phyloP scores from a whole-genome alignment of 2,797 vertebrate genomes.

The Bryconaethiops microstoma region DNA sequence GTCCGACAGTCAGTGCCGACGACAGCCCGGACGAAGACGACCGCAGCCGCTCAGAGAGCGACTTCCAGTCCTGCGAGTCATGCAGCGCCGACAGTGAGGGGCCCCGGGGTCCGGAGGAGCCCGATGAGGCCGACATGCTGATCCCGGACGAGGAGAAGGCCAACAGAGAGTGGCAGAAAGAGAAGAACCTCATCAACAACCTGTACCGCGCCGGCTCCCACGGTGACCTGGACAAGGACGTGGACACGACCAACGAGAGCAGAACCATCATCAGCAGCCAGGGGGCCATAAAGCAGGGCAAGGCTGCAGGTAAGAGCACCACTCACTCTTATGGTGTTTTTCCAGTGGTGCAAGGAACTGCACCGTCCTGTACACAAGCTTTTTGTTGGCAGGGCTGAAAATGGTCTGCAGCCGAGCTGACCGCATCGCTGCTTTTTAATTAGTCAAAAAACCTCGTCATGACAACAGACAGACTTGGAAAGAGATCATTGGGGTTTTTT shows the following conservation, averaged over 20 bases:
- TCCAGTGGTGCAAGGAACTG: too few species aligned
- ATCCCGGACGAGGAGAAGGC: slow-evolving; percentile 88
- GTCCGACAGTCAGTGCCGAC: slow-evolving; percentile 65
- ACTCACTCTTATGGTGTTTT: too few species aligned
- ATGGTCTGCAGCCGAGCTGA: too few species aligned
- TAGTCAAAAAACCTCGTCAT: too few species aligned
- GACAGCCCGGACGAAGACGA: slow-evolving; percentile 85
- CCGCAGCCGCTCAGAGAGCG: slow-evolving; percentile 86
- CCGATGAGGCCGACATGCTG: slow-evolving; percentile 90
- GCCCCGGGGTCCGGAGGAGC: slow-evolving; percentile 72
- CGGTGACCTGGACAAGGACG: slow-evolving; percentile 89
- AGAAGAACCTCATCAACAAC: slow-evolving; percentile 88
- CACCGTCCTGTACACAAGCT: too few species aligned
- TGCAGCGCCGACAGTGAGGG: slow-evolving; percentile 85
- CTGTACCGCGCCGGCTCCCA: slow-evolving; percentile 80
- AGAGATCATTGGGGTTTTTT: too few species aligned
- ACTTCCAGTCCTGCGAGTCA: slow-evolving; percentile 94
- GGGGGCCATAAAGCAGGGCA: slow-evolving; percentile 90
- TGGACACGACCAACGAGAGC: slow-evolving; percentile 79
- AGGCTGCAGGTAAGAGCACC: slow-evolving; percentile 81
- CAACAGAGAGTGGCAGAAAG: slow-evolving; percentile 90
- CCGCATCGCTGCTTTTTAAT: too few species aligned
- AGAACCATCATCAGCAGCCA: slow-evolving; percentile 85
- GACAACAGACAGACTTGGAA: too few species aligned
- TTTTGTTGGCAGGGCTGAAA: too few species aligned